A percentile compares a stretch with the other conserved stretches of the same genome.
These are phyloP conservation scores for Paradoxurus hermaphroditus DNA, from an alignment of 2,113 vertebrate species.

Conservation along the genomic window DNA sequence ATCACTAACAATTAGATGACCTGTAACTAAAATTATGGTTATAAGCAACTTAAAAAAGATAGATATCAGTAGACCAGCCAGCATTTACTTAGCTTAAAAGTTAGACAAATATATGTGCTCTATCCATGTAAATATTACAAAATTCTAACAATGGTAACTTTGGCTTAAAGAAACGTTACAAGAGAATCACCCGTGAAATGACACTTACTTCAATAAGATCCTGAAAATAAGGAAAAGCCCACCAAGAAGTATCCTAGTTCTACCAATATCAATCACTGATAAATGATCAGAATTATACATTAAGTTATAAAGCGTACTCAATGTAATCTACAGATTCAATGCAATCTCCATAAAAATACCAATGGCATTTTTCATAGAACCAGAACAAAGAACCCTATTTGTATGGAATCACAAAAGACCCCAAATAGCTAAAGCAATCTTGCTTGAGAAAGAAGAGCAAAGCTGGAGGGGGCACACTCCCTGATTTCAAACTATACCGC, in stretches of 20 bases:
- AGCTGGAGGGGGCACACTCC: neutral
- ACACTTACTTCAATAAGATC: neutral
- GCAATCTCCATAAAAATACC: neutral
- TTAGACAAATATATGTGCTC: neutral
- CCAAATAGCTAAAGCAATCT: too few species aligned
- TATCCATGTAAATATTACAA: neutral
- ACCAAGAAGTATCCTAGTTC: neutral
- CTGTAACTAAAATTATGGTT: neutral
- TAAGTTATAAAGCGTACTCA: neutral
- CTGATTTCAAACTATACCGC: neutral
- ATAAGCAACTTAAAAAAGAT: neutral
- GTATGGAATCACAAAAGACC: too few species aligned
- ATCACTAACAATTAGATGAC: neutral
- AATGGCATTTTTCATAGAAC: neutral
- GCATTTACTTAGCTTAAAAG: neutral
- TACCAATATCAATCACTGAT: neutral
- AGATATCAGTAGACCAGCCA: neutral
- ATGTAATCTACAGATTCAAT: neutral
- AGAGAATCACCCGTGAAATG: neutral
- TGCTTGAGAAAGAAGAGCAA: neutral
- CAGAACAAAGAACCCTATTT: neutral
- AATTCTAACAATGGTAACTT: neutral
- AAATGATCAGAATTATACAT: neutral
- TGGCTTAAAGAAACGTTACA: neutral
- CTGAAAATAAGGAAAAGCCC: neutral